phyloP scores from a whole-genome alignment of 1,140 invertebrate species.

The Ceratina calcarata region DNA sequence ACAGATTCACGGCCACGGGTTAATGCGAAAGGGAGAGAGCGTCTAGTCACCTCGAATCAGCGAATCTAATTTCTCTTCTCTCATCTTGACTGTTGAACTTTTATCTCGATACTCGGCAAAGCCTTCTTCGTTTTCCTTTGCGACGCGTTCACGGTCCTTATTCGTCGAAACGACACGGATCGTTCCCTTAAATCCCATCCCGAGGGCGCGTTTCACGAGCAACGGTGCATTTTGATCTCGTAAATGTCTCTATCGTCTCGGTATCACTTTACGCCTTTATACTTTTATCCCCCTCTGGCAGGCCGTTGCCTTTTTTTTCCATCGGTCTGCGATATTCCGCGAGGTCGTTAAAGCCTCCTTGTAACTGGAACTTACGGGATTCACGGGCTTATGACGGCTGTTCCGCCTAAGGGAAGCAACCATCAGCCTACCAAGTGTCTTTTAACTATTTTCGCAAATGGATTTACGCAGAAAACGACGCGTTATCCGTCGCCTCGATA shows the following conservation, averaged over 20 bases:
- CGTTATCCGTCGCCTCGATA: slow-evolving; percentile 27
- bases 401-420: slow-evolving; percentile 1
- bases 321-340: slow-evolving; percentile 6
- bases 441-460: slow-evolving; percentile 50
- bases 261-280: slow-evolving; percentile 43
- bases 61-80: background rate
- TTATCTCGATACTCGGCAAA: too few relatives aligned
- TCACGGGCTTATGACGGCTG: slow-evolving; percentile 32
- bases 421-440: slow-evolving; percentile 16
- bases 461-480: slow-evolving; percentile 30
- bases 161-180: background rate
- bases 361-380: slow-evolving; percentile 49
- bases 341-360: slow-evolving; percentile 44
- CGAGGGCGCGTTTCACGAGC: slow-evolving; percentile 23
- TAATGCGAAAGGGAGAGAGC: too few relatives aligned
- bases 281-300: slow-evolving; percentile 23
- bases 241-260: slow-evolving; percentile 28
- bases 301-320: slow-evolving; percentile 10
- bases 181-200: slow-evolving; percentile 25
- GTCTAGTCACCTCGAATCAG: too few relatives aligned
- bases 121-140: background rate
- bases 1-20: too few relatives aligned
- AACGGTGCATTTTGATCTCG: slow-evolving; percentile 33
- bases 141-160: slow-evolving; percentile 6
- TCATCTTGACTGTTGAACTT: background rate